Evolutionary conservation across 1,140 invertebrate genomes (phyloP).

Genomic region (Pseudomyrmex sp.): DNA sequence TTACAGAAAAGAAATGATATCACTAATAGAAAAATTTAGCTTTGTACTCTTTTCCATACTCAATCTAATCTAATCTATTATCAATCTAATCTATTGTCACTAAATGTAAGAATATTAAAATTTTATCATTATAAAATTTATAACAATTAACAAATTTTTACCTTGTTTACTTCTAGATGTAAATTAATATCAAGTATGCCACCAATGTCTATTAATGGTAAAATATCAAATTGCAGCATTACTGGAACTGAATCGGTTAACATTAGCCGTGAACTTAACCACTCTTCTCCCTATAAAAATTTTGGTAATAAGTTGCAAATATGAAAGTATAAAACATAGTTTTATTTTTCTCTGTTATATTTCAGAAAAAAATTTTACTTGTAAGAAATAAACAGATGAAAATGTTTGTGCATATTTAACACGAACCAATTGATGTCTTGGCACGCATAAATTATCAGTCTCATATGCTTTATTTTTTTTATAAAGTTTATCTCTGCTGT

Average conservation of each 20-base stretch:
- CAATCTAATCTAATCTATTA: too few species aligned
- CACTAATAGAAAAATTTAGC: not conserved
- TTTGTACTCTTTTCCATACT: too few species aligned
- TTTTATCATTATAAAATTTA: not conserved
- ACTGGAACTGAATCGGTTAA: constrained; percentile 82
- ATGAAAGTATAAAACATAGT: too few species aligned
- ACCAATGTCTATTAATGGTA: constrained; percentile 86
- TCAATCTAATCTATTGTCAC: too few species aligned
- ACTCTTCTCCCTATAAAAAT: constrained; percentile 83
- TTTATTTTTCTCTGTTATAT: not conserved
- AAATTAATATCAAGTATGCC: constrained; percentile 85
- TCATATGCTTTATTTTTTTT: constrained; percentile 55
- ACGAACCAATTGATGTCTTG: constrained; percentile 84
- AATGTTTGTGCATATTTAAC: constrained; percentile 85
- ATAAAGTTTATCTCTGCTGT: constrained; percentile 35
- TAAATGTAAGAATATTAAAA: too few species aligned
- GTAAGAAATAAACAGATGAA: constrained; percentile 85
- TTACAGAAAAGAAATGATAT: constrained; percentile 23
- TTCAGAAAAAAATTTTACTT: constrained; percentile 74
- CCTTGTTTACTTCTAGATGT: constrained; percentile 81
- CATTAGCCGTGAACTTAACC: constrained; percentile 85
- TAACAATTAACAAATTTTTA: constrained; percentile 53
- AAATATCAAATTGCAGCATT: constrained; percentile 84
- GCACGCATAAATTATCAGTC: constrained; percentile 80
- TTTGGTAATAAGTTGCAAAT: too few species aligned